Conservation (phyloP, 2,888 invertebrate species). For the Lissonota sp. region DNA sequence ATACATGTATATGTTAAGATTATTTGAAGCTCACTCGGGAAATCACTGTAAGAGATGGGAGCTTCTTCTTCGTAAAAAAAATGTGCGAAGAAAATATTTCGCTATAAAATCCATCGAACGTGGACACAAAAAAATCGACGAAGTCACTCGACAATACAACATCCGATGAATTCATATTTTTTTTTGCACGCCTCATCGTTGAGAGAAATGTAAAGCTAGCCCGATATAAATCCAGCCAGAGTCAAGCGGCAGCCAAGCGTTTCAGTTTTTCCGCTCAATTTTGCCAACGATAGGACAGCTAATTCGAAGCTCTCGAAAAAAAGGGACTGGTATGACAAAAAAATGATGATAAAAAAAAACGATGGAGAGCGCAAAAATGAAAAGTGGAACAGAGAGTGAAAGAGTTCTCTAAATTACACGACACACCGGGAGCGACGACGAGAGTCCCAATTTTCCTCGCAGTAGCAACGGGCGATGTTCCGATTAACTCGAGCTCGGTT, state of each 20-base stretch:
- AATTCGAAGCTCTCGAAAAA: constrained; percentile 1
- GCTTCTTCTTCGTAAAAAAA: constrained; percentile 2
- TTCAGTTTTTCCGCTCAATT: constrained; percentile 40
- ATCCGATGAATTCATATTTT: background rate
- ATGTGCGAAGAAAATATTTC: background rate
- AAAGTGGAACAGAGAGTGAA: constrained; percentile 38
- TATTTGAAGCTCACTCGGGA: constrained; percentile 38
- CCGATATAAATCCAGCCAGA: constrained; percentile 4
- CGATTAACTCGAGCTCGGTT: constrained; percentile 57
- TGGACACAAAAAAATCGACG: background rate
- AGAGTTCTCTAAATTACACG: constrained; percentile 55
- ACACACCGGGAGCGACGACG: constrained; percentile 44
- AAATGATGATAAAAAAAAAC: constrained; percentile 2
- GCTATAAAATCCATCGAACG: background rate
- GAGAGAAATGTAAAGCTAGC: constrained; percentile 14
- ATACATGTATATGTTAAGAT: too few species aligned
- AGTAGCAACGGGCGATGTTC: constrained; percentile 32
- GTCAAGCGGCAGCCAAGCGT: constrained; percentile 29
- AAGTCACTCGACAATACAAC: constrained; percentile 1
- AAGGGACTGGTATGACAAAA: constrained; percentile 9
- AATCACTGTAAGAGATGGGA: constrained; percentile 40
- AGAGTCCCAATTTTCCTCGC: constrained; percentile 51
- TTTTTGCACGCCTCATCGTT: constrained; percentile 5
- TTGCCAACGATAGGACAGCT: constrained; percentile 14
- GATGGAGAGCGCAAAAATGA: constrained; percentile 13